Evolutionary conservation across 92 coral and sea anemone species (phyloP), one percentile per base, ranked within the genome.

Genomic region (Micromussa lordhowensis): DNA sequence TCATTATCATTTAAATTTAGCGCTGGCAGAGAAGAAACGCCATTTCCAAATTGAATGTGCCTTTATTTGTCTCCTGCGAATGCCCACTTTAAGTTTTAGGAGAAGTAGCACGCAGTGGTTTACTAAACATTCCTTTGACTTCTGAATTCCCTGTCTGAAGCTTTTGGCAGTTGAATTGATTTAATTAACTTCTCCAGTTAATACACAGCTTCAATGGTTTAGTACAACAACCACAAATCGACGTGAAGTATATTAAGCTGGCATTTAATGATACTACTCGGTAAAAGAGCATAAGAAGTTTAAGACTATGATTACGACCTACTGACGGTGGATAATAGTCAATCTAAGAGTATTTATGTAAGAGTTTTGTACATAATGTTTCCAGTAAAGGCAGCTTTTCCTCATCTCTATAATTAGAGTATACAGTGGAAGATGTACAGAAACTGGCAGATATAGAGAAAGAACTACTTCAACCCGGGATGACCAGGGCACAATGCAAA

Each of bases 401-500:
- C 0, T 18, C 34, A 16, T 71, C 35, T 71, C 44, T 30, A 32
- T 35, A 14, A 71, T 18, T 21, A 73, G 78, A 32, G 36, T 21
- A 9, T 35, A 7, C 14, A 19, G 55, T 24, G 10, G 87, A 69
- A 18, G 87, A 83, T 72, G 16, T 32, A 11, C 14, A 71, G 10
- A 83, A 49, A 15, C 38, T 83, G 78, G 72, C 35, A 18, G 55
- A n/a, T 35, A 55, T 83, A 71, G 31, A 30, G n/a, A 19, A 9
- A 14, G 51, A 53, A 54, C 57, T 83, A 7, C 19, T 83, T 26
- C 4, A 55, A 66, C 10, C 71, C 1, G 79, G 24, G 10, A 21
- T 22, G 34, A 53, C 10, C 79, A 35, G 87, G 55, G 54, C 19
- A 28, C 70, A 11, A 19, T 54, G 87, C 21, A 83, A 83, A 55